Conservation (phyloP, 2,797 vertebrate species). For the Spinibarbus caldwelli region DNA sequence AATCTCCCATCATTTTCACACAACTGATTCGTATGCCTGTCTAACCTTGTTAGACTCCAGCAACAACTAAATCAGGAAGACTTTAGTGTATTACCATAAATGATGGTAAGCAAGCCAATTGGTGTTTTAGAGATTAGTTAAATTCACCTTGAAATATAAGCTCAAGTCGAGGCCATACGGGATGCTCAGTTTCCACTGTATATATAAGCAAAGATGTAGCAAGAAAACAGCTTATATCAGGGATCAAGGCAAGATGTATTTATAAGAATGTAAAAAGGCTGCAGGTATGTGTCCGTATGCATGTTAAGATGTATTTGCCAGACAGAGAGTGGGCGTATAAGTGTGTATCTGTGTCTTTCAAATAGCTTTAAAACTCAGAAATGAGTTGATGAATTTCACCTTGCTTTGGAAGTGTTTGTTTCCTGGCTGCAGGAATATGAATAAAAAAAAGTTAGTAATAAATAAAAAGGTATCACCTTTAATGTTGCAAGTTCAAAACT, state of each 20-base stretch:
- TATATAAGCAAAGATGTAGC: conserved; percentile 19
- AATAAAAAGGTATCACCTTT: neutral
- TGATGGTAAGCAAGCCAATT: conserved; percentile 23
- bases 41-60: conserved; percentile 20
- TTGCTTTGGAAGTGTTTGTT: neutral
- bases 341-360: conserved; percentile 12
- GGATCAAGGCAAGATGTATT: conserved; percentile 8
- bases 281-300: neutral
- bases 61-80: conserved; percentile 35
- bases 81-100: neutral
- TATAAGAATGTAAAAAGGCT: neutral
- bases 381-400: neutral
- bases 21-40: conserved; percentile 39
- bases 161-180: conserved; percentile 38
- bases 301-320: conserved; percentile 26
- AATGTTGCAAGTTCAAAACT: neutral
- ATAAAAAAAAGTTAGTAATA: neutral
- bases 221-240: conserved; percentile 30
- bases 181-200: conserved; percentile 27
- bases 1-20: conserved; percentile 41
- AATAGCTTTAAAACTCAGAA: neutral
- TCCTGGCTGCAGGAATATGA: conserved; percentile 8
- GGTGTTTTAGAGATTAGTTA: conserved; percentile 20
- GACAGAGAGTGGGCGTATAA: neutral
- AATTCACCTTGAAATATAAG: conserved; percentile 43